A percentile compares a stretch with the other conserved stretches of the same genome.
Evolutionary conservation across 1,140 invertebrate species (phyloP).

Genomic region (Aphidius gifuensis): DNA sequence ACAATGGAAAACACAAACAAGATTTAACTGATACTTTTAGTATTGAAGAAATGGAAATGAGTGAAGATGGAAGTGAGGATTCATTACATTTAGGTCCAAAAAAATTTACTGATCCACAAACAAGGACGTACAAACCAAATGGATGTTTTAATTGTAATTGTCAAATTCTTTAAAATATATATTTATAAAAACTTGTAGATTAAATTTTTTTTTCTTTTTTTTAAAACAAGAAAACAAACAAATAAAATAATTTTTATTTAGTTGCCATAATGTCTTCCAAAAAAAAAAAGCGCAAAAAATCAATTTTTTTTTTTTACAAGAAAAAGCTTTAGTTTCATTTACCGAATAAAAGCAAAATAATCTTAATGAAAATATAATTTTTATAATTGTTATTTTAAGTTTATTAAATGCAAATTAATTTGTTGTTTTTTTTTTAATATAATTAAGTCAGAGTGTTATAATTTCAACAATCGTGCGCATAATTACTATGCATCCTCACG

Average conservation of each 20-base stretch:
- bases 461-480: too few relatives aligned
- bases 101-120: conserved; percentile 40
- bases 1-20: conserved; percentile 54
- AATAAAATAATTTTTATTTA: not conserved
- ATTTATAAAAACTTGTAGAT: conserved; percentile 1
- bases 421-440: too few relatives aligned
- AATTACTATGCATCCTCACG: too few relatives aligned
- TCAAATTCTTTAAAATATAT: conserved; percentile 42
- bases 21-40: conserved; percentile 63
- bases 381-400: too few relatives aligned
- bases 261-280: too few relatives aligned
- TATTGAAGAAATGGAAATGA: conserved; percentile 62
- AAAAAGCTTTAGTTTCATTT: too few relatives aligned
- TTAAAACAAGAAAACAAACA: conserved; percentile 9
- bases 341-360: too few relatives aligned
- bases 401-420: too few relatives aligned
- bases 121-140: conserved; percentile 41
- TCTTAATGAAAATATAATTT: too few relatives aligned
- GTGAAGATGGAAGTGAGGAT: conserved; percentile 64
- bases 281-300: too few relatives aligned
- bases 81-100: conserved; percentile 47
- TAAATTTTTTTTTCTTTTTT: not conserved
- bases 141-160: conserved; percentile 49
- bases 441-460: too few relatives aligned
- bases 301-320: too few relatives aligned